Evolutionary conservation across 2,113 vertebrate genomes (phyloP), one percentile per base, ranked within the genome.

Genomic region (Psephotus haematonotus): DNA sequence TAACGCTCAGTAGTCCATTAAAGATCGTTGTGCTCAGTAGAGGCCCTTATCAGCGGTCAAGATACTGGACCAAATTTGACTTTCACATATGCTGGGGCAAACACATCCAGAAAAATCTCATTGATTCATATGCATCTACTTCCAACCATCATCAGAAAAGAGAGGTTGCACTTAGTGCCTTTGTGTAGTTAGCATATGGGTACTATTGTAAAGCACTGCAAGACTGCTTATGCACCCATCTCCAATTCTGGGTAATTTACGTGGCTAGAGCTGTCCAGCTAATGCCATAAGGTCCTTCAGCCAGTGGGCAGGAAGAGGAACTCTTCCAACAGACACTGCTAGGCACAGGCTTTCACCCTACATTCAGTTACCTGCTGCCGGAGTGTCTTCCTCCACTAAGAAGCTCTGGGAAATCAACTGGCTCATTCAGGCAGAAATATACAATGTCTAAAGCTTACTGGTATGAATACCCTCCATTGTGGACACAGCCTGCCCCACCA

Each of bases 1-100:
- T 84, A 96, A 94, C 88, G 81, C 92, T 96, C 96, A 69, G 60
- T 22, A 82, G 55, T n/a, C 35, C 80, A 82, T 76, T 90, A 25
- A 37, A 79, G 93, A 89, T 89, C 15, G 13, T 52, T 93, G 90
- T 55, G 89, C 84, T 82, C 67, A 11, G 72, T 10, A 29, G 7
- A 59, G 31, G 78, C 53, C 31, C 78, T 96, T 95, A 96, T 92
- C 82, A 91, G 86, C 72, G 41, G 41, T 15, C 57, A 76, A 85
- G 75, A 44, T 49, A 46, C 90, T 76, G 74, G 39, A 67, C 37
- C 70, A 49, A 82, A 91, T 85, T 79, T 17, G 57, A 29, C 85
- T 93, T 93, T 78, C 35, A 47, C 33, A 7, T 24, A 16, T 12
- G 39, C 68, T 86, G 86, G 35, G 43, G 27, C 64, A 71, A 90